Evolutionary conservation across 2,113 vertebrate genomes (phyloP), one percentile per base, ranked within the genome.

Genomic region (Chionis minor): DNA sequence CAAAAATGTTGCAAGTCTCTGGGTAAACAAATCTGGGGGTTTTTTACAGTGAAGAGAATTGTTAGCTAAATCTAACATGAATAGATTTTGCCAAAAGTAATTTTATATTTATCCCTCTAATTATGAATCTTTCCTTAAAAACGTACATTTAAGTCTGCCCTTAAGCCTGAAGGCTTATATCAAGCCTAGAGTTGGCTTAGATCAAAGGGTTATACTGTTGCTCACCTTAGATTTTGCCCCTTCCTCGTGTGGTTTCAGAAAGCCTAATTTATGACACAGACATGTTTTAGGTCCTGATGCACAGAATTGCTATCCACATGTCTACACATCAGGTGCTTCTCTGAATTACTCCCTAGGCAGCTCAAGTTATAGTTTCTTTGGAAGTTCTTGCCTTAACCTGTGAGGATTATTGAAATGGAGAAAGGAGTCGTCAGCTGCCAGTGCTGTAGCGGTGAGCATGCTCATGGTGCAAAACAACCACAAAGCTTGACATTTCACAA

Each of bases 301-400:
- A 20, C 61, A 59, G 20, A 26, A 47, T 67, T 66, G 59, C n/a
- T 38, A 18, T 30, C 52, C 24, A 14, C 9, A 4, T 10, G 17
- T 32, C n/a, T 33, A 17, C 28, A 10, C 20, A 20, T 40, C 0
- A 0, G 16, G 17, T 26, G 8, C n/a, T 69, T 61, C 30, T 42
- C 40, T 32, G 47, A 42, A 26, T 32, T 62, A n/a, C 27, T 49
- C 40, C 21, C 7, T 30, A 3, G 21, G 17, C 30, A 42, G n/a
- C 22, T 42, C 30, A 49, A 47, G 30, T 32, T 22, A 10, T 79
- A 8, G 11, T 42, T 61, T 74, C 17, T 32, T 28, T 47, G n/a
- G 28, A 16, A 49, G 54, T 44, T 74, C 45, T 86, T 61, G 33
- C 30, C n/a, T 67, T 27, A 40, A 32, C 9, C 21, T 32, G 33